A percentile compares a stretch with the other conserved stretches of the same genome.
Evolutionary conservation across 2,113 vertebrate genomes (phyloP).

Genomic region (Abramis brama): DNA sequence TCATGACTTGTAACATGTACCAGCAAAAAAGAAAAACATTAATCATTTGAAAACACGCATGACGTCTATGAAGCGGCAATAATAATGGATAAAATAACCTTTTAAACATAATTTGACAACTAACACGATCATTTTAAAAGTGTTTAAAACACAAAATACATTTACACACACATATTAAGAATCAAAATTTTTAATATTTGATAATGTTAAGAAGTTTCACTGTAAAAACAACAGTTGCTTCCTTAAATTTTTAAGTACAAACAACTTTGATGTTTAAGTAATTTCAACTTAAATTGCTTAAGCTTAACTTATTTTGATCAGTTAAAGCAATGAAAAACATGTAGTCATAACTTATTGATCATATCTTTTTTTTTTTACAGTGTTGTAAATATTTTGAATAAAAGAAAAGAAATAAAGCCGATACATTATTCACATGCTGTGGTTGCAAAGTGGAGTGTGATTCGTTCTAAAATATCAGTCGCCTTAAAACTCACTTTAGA

Average conservation of each 20-base stretch:
- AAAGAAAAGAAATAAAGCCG: neutral
- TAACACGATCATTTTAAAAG: neutral
- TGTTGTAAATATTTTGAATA: neutral
- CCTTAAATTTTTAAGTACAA: no score
- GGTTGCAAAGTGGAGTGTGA: neutral
- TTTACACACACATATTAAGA: neutral
- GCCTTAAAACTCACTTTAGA: neutral
- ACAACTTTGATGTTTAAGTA: no score
- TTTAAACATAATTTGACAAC: neutral
- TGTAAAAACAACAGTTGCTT: no score
- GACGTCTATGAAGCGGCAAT: no score
- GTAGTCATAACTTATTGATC: no score
- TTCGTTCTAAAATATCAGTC: neutral
- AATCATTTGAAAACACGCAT: no score
- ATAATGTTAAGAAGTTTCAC: neutral
- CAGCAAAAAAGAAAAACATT: no score
- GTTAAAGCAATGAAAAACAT: no score
- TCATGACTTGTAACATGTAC: no score
- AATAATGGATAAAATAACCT: neutral
- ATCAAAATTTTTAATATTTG: neutral
- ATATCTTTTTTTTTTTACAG: no score
- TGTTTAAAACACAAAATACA: neutral
- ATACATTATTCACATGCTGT: neutral
- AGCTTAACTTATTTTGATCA: no score
- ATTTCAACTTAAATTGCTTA: no score